Percentiles rank a stretch among this genome's conserved stretches.
Evolutionary conservation across 2,113 vertebrate genomes (phyloP).

Genomic region (Panthera tigris): DNA sequence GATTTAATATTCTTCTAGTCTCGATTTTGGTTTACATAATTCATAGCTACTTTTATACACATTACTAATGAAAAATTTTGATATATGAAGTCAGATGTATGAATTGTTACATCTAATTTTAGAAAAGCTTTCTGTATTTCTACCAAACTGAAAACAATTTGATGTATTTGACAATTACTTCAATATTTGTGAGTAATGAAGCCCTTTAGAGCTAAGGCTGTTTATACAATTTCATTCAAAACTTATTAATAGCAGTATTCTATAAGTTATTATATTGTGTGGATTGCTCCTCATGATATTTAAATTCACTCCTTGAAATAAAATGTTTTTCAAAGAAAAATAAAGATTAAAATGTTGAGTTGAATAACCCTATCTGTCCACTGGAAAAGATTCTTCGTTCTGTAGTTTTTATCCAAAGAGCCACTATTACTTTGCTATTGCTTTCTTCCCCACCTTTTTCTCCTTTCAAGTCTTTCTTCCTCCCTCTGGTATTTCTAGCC

Average conservation of each 20-base stretch:
- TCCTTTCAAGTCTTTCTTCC: neutral
- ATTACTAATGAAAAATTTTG: constrained; percentile 63
- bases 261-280: constrained; percentile 24
- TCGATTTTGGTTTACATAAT: constrained; percentile 72
- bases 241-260: constrained; percentile 39
- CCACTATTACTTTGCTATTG: neutral
- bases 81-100: constrained; percentile 62
- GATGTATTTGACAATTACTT: constrained; percentile 36
- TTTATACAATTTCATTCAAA: constrained; percentile 53
- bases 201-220: constrained; percentile 40
- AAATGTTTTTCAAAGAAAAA: neutral
- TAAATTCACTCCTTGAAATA: constrained; percentile 2
- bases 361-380: neutral
- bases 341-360: neutral
- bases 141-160: constrained; percentile 54
- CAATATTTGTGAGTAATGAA: constrained; percentile 66
- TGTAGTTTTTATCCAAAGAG: neutral
- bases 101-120: constrained; percentile 60
- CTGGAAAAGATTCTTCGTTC: neutral
- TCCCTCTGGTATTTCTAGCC: neutral
- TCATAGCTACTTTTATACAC: constrained; percentile 39
- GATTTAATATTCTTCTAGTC: constrained; percentile 12
- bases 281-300: neutral
- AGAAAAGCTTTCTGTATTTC: constrained; percentile 49
- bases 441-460: neutral